A percentile compares a stretch with the other conserved stretches of the same genome.
Conservation (phyloP, 2,113 vertebrate species). For the Tragelaphus strepsiceros region DNA sequence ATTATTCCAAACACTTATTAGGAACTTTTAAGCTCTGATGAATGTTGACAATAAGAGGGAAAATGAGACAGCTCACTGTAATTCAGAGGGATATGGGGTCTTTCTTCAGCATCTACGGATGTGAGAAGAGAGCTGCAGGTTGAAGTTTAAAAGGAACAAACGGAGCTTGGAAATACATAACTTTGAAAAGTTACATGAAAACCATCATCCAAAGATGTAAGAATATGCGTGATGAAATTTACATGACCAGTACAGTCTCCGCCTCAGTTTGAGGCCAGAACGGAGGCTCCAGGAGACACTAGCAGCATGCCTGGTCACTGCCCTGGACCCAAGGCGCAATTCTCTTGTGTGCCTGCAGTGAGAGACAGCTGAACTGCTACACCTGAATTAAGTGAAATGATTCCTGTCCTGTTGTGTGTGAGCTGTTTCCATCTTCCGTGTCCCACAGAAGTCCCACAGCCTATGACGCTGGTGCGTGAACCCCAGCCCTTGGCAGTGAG, state of each 20-base stretch:
- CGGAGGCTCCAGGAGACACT: background rate
- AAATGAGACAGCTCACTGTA: background rate
- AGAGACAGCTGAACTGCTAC: background rate
- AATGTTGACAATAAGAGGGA: background rate
- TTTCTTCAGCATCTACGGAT: background rate
- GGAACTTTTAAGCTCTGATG: background rate
- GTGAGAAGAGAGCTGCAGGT: background rate
- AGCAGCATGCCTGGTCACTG: accelerated
- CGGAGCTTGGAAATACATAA: background rate
- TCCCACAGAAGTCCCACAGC: conserved; percentile 16
- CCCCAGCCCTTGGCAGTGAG: background rate
- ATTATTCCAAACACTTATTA: background rate
- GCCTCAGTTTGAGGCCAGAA: background rate
- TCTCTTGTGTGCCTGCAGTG: background rate
- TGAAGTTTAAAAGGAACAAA: background rate
- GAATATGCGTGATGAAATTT: background rate
- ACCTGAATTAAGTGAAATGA: background rate
- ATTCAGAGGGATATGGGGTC: background rate
- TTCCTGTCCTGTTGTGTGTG: background rate
- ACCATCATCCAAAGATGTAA: background rate
- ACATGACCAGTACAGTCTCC: background rate
- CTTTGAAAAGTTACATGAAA: background rate
- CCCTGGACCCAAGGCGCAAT: accelerated
- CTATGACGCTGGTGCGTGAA: conserved; percentile 50
- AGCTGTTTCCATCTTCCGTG: background rate